Base-by-base conservation (phyloP, 2,113 vertebrate species). In the Zosterops pallidus region DNA sequence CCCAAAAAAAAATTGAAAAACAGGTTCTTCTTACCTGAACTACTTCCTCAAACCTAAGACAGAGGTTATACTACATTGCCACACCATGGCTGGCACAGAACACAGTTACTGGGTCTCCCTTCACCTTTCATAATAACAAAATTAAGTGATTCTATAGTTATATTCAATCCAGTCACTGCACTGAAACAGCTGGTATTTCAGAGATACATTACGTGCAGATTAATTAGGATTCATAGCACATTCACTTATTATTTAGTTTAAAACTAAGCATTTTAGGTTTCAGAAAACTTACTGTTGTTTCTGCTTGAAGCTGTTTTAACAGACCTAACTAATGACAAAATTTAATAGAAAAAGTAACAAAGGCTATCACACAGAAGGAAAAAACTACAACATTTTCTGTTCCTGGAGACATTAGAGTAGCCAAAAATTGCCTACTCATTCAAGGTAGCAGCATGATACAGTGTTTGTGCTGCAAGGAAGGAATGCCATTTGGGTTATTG, bases 121-220 rank as follows among this genome's bases (percentile, higher is more conserved):
- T 69, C 65, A 12, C 29, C 14, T 42, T 79, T 16, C 80, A n/a
- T n/a, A 72, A 0, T 6, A 65, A 60, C 41, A 59, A 35, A 84
- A 72, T n/a, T 28, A 63, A 64, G 37, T 5, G 6, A 65, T 23
- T 19, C 31, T 53, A 35, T 0, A 0, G 28, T 39, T 4, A 0
- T 18, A n/a, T 16, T 57, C 31, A 26, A 52, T 14, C 31, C 56
- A 35, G n/a, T 52, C 59, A 49, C 9, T 57, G 41, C 44, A 41
- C 46, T 41, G 22, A 47, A 70, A 35, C 1, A 42, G 55, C 18
- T 17, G 12, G 1, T 42, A 47, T 41, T 84, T 91, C 63, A 70
- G 2, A 75, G 8, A 18, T 6, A 10, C 9, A n/a, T 41, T 24
- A 72, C 18, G 24, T 41, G 41, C 14, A 81, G 29, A 39, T 33